Conservation (phyloP, 2,888 invertebrate genomes). For the Conistra vaccinii region DNA sequence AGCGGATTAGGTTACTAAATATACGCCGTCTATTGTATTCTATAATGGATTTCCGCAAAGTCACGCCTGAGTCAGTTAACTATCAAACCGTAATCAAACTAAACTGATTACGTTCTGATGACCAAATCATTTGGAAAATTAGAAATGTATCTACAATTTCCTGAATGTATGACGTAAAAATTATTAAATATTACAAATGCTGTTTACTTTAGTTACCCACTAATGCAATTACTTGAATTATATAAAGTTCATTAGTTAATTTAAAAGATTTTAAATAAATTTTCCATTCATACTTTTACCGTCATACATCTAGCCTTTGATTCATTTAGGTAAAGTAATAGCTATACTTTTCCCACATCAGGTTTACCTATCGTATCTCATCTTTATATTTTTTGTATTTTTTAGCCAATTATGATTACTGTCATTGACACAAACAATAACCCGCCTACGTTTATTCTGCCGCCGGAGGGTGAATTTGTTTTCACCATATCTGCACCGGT, state of each 20-base stretch:
- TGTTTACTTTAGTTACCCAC: not conserved
- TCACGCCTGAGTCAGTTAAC: too few relatives aligned
- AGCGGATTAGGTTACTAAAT: too few relatives aligned
- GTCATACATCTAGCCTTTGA: not conserved
- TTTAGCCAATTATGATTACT: slow-evolving; percentile 81
- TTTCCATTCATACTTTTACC: not conserved
- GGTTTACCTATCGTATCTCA: too few relatives aligned
- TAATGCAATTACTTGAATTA: not conserved
- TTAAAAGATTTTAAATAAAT: not conserved
- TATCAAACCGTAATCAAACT: slow-evolving; percentile 3
- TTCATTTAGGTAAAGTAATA: not conserved
- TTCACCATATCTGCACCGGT: slow-evolving; percentile 87
- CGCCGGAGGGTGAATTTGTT: slow-evolving; percentile 72
- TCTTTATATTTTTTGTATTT: slow-evolving; percentile 50
- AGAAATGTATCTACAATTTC: not conserved
- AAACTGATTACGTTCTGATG: not conserved
- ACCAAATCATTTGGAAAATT: not conserved
- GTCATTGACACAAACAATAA: slow-evolving; percentile 89
- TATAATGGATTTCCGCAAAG: too few relatives aligned
- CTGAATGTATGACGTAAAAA: not conserved
- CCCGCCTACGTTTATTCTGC: slow-evolving; percentile 79
- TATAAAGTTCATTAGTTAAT: not conserved
- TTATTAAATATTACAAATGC: not conserved
- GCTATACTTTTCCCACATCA: not conserved
- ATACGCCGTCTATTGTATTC: too few relatives aligned